Conservation (phyloP, 2,113 vertebrate species). For the Rynchops niger region DNA sequence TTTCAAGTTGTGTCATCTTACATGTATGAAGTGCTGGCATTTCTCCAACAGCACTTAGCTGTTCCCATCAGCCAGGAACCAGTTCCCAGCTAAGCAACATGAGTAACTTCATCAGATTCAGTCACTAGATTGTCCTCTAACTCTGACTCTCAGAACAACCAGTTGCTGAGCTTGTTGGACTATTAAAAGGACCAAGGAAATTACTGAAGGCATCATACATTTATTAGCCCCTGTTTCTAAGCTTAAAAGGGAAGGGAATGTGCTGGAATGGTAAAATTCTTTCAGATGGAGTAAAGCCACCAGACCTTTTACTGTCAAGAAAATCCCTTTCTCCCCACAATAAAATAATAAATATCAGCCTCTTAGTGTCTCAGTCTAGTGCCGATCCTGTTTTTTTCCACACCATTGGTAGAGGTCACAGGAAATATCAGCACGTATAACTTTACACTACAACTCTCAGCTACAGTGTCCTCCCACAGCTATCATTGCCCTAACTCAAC, state of each 20-base stretch:
- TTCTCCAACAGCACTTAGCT: background rate
- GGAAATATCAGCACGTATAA: background rate
- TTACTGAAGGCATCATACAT: background rate
- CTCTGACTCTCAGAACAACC: background rate
- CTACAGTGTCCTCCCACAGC: too few species aligned
- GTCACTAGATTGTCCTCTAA: background rate
- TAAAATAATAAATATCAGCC: background rate
- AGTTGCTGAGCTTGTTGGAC: background rate
- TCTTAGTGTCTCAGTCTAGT: background rate
- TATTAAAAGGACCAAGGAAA: background rate
- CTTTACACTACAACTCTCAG: background rate
- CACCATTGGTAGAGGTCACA: background rate
- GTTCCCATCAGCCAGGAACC: background rate
- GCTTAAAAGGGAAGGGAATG: background rate
- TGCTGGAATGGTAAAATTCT: background rate
- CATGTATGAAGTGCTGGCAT: background rate
- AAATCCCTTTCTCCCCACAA: background rate
- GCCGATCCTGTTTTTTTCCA: background rate
- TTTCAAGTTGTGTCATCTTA: background rate
- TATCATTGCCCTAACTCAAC: background rate
- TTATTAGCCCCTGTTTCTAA: background rate
- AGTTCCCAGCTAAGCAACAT: background rate
- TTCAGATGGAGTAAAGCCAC: background rate
- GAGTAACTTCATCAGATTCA: background rate
- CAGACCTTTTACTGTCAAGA: background rate